Evolutionary conservation across 2,888 invertebrate genomes (phyloP).

Genomic region (Empis livida): DNA sequence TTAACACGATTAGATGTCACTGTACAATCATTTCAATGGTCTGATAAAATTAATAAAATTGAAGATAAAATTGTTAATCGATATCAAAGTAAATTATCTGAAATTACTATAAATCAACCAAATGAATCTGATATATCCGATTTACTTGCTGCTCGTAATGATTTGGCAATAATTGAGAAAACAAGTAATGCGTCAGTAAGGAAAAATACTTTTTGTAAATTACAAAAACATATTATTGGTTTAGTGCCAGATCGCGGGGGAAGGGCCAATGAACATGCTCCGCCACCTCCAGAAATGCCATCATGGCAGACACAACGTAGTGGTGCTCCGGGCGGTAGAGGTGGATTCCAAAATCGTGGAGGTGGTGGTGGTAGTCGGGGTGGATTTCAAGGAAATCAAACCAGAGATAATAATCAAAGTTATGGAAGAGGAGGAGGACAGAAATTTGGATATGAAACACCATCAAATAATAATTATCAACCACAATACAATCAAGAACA

Average conservation of each 20-base stretch:
- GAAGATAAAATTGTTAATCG: slow-evolving; percentile 53
- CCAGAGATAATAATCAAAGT: slow-evolving; percentile 24
- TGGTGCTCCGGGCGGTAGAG: slow-evolving; percentile 34
- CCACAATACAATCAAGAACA: too few relatives aligned
- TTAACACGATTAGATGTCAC: slow-evolving; percentile 89
- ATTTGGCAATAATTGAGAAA: slow-evolving; percentile 79
- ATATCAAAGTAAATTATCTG: slow-evolving; percentile 39
- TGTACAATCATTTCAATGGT: slow-evolving; percentile 93
- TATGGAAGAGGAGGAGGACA: slow-evolving; percentile 15
- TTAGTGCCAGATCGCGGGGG: slow-evolving; percentile 91
- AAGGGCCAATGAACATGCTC: slow-evolving; percentile 76
- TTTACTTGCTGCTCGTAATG: slow-evolving; percentile 71
- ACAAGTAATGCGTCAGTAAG: slow-evolving; percentile 78
- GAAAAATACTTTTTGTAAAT: slow-evolving; percentile 60
- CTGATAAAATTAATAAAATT: slow-evolving; percentile 60
- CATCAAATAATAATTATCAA: too few relatives aligned
- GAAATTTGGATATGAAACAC: too few relatives aligned
- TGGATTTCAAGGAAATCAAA: slow-evolving; percentile 24
- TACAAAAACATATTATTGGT: slow-evolving; percentile 85
- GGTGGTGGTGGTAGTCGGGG: slow-evolving; percentile 22
- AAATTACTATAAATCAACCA: slow-evolving; percentile 17
- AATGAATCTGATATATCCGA: slow-evolving; percentile 54
- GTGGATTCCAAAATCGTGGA: slow-evolving; percentile 13
- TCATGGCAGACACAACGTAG: slow-evolving; percentile 68
- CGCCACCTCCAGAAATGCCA: slow-evolving; percentile 96